A percentile compares a stretch with the other conserved stretches of the same genome.
Evolutionary conservation across 2,113 vertebrate species (phyloP).

Genomic region (Typhlomys cinereus): DNA sequence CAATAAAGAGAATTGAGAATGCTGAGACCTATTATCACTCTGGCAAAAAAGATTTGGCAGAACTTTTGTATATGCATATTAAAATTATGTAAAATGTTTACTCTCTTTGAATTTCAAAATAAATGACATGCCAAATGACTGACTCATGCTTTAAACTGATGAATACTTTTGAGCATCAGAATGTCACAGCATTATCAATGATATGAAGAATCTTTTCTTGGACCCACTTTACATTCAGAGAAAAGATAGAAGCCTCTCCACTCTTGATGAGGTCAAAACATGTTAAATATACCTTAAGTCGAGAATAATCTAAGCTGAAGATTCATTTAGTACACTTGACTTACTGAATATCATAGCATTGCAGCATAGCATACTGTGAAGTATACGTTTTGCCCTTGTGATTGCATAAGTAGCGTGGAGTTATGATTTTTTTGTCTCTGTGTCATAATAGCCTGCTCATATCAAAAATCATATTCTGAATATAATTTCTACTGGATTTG

Average conservation of each 20-base stretch:
- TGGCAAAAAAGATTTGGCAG: not conserved
- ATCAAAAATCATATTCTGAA: not conserved
- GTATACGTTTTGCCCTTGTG: not conserved
- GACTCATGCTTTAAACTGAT: conserved; percentile 22
- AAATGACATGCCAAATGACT: conserved; percentile 4
- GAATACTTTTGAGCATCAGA: not conserved
- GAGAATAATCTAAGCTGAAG: not conserved
- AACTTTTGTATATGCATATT: not conserved
- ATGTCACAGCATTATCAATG: not conserved
- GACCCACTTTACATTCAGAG: not conserved
- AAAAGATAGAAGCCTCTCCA: not conserved
- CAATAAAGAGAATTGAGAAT: not conserved
- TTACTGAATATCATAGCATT: not conserved
- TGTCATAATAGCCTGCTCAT: not conserved
- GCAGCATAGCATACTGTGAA: not conserved
- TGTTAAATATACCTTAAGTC: not conserved
- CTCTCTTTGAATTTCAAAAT: conserved; percentile 44
- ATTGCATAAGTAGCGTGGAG: not conserved
- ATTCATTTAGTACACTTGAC: not conserved
- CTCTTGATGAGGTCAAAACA: not conserved
- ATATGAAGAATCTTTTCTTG: conserved; percentile 15
- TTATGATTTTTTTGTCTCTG: not conserved
- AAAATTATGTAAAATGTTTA: conserved; percentile 42
- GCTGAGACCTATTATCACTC: conserved; percentile 16
- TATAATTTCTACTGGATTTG: not conserved